These are phyloP conservation scores for Pithys albifrons DNA, from an alignment of 2,113 vertebrate genomes.

Conservation along the genomic window DNA sequence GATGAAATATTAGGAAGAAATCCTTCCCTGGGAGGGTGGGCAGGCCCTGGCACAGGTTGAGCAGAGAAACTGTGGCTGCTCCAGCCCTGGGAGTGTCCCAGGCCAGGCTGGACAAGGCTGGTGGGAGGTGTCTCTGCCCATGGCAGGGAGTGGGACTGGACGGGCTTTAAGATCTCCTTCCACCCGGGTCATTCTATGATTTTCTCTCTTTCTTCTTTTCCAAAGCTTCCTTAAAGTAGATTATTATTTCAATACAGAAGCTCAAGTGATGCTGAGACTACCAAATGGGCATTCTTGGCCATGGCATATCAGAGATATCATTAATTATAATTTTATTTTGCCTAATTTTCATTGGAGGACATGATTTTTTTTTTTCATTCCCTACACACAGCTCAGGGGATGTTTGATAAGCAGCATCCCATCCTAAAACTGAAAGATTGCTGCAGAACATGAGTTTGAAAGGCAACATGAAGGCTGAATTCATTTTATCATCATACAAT, in stretches of 20 bases:
- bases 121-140: neutral
- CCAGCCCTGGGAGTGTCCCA: neutral
- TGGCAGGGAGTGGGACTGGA: too few relatives aligned
- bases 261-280: neutral
- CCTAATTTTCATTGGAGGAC: neutral
- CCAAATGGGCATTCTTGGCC: neutral
- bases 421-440: neutral
- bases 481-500: neutral
- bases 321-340: neutral
- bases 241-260: neutral
- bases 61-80: neutral
- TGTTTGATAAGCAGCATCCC: neutral
- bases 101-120: fast-evolving
- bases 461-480: neutral
- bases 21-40: neutral
- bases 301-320: neutral
- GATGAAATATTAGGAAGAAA: neutral
- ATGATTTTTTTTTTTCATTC: neutral
- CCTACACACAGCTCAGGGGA: neutral
- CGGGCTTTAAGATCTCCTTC: neutral
- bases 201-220: neutral
- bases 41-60: neutral
- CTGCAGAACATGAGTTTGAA: neutral
- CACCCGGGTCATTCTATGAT: neutral
- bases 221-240: neutral